These are phyloP conservation scores for Meda fulgida DNA, from an alignment of 2,797 vertebrate species.

Conservation along the genomic window DNA sequence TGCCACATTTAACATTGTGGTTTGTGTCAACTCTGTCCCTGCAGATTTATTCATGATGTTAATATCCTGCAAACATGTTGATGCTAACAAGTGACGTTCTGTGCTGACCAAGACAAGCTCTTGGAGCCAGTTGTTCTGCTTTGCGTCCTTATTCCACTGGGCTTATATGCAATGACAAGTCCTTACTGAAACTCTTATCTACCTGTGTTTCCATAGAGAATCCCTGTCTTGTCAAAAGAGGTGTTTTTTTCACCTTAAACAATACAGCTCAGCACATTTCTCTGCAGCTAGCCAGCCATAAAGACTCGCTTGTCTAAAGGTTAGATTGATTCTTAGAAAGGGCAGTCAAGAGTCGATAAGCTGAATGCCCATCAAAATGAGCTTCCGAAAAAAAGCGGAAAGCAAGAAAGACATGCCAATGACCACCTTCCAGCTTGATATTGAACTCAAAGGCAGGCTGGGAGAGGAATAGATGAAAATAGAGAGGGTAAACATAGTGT, in stretches of 20 bases:
- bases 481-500: constrained; percentile 74
- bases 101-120: not conserved
- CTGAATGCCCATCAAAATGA: constrained; percentile 65
- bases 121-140: constrained; percentile 57
- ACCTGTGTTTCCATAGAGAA: constrained; percentile 70
- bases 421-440: constrained; percentile 68
- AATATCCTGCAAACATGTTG: constrained; percentile 64
- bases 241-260: constrained; percentile 45
- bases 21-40: constrained; percentile 20
- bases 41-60: constrained; percentile 48
- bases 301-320: constrained; percentile 49
- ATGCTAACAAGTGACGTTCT: constrained; percentile 59
- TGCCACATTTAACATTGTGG: constrained; percentile 47
- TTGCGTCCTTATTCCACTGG: constrained; percentile 66
- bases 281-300: constrained; percentile 60
- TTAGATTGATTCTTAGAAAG: constrained; percentile 58
- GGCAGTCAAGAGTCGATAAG: constrained; percentile 58
- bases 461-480: constrained; percentile 62
- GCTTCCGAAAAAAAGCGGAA: constrained; percentile 54
- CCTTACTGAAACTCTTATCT: constrained; percentile 68
- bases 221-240: constrained; percentile 69
- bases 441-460: constrained; percentile 70
- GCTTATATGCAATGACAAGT: constrained; percentile 75
- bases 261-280: constrained; percentile 54
- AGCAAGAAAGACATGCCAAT: constrained; percentile 43